Base-by-base conservation (phyloP, 2,888 invertebrate species). In the Xanthorhoe designata region DNA sequence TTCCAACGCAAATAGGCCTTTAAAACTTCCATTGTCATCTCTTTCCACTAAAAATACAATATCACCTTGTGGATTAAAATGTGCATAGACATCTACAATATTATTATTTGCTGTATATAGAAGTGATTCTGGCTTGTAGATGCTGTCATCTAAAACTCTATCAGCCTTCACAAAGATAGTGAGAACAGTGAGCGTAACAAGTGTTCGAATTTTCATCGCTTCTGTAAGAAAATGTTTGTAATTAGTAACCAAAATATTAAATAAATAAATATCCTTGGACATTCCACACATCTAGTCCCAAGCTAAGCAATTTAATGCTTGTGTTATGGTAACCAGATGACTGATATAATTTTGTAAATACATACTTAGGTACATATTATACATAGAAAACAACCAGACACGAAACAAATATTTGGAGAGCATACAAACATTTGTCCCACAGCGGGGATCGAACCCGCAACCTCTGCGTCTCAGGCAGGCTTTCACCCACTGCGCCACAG, bases 41-140 rank as follows among this genome's bases (percentile, higher is more conserved):
- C 24, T 63, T 53, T 63, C 47, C 10, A 58, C 63, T 35, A 63
- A 45, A 24, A 53, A 63, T 3, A 63, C 15, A 0, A 47, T 7
- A 32, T 32, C 13, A 52, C 32, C 35, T 13, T 2, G 0, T 3
- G 32, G 15, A 15, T 2, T 51, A 10, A 13, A 32, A 52, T 62
- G 56, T 63, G 57, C 57, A 15, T 58, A 57, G 0, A 57, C 57
- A 15, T 58, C 63, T 0, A 57, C 32, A 13, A 63, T 58, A 13
- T 57, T 45, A 17, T 63, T 15, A 10, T 47, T n/a, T 0, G 57
- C 57, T 53, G 45, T 63, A 13, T 63, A 63, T 32, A 58, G 3
- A 8, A 58, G 2, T 0, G 63, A 57, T 3, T 63, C 63, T 7
- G 45, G 10, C 9, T 63, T 63, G 35, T 63, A 63, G 47, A 63